These are phyloP conservation scores for Cyprinodon tularosa DNA, from an alignment of 2,113 vertebrate genomes.

Conservation along the genomic window DNA sequence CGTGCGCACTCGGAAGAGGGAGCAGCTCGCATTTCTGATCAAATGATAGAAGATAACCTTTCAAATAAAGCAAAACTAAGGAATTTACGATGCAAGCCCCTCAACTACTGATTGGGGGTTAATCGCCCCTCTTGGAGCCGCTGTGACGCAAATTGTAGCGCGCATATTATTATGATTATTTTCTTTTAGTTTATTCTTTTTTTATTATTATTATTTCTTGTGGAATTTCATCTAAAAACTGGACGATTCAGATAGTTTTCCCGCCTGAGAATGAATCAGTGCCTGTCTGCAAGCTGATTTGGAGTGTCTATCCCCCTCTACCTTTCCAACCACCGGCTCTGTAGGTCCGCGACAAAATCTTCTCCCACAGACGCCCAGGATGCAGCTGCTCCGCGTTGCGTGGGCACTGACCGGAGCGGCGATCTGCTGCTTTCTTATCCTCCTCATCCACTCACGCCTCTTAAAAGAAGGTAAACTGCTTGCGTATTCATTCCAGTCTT, in stretches of 20 bases:
- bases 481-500: conserved; percentile 3
- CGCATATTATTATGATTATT: not conserved
- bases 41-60: conserved; percentile 2
- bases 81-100: conserved; percentile 44
- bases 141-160: conserved; percentile 59
- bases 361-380: conserved; percentile 80
- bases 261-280: conserved; percentile 57
- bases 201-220: too few species aligned
- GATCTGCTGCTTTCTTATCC: conserved; percentile 94
- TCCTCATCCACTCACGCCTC: conserved; percentile 94
- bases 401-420: conserved; percentile 96
- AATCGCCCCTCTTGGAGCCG: conserved; percentile 54
- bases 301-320: conserved; percentile 70
- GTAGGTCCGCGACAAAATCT: conserved; percentile 71
- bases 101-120: conserved; percentile 53
- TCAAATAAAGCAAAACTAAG: conserved; percentile 1
- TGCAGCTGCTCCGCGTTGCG: conserved; percentile 96
- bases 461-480: conserved; percentile 94
- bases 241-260: not conserved
- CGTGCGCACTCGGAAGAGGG: conserved; percentile 54
- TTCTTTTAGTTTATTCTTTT: not conserved
- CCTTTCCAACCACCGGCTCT: conserved; percentile 66
- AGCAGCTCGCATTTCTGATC: conserved; percentile 23
- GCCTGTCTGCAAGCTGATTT: conserved; percentile 69
- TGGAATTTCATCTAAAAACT: not conserved